Evolutionary conservation across 1,140 invertebrate genomes (phyloP), one percentile per base, ranked within the genome.

Genomic region (Leptinotarsa defecta): DNA sequence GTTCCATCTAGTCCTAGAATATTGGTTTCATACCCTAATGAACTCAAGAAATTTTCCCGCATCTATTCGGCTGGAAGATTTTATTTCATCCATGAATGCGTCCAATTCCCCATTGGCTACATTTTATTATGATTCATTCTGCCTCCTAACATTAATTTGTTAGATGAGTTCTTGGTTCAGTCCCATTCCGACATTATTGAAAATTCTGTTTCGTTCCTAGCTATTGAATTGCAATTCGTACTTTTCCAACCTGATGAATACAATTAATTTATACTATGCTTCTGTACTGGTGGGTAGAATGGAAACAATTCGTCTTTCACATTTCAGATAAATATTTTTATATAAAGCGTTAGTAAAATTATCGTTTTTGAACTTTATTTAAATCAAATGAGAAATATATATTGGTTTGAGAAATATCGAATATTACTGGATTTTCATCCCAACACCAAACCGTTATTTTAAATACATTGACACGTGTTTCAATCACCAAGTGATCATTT

Each of bases 71-170:
- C 15, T 34, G 67, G 43, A 48, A 43, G 34, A 68, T 43, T 68
- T 68, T 27, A 68, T 68, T 68, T 68, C 43, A 27, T 43, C n/a
- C 67, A 68, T 68, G 67, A 68, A 68, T 68, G 34, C 67, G n/a
- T 15, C 34, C 67, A 43, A 68, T 68, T 68, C 19, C 24, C 43
- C 43, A 68, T 68, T 68, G 67, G 34, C 67, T 34, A 68, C 43
- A 68, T 68, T 68, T 68, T 68, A 68, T 67, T 68, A 68, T 68
- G 67, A 68, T 27, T 68, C 67, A 68, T 68, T 68, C 67, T 57
- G 15, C 15, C 43, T 48, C 15, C 34, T 34, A 43, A 43, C 8
- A 68, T 68, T 19, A 27, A 68, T 68, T 48, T 27, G 17, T 13
- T 15, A 68, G 67, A 68, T 68, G 67, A 57, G 52, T 57, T 57